phyloP scores from a whole-genome alignment of 2,113 vertebrate genomes.

The Morone saxatilis region DNA sequence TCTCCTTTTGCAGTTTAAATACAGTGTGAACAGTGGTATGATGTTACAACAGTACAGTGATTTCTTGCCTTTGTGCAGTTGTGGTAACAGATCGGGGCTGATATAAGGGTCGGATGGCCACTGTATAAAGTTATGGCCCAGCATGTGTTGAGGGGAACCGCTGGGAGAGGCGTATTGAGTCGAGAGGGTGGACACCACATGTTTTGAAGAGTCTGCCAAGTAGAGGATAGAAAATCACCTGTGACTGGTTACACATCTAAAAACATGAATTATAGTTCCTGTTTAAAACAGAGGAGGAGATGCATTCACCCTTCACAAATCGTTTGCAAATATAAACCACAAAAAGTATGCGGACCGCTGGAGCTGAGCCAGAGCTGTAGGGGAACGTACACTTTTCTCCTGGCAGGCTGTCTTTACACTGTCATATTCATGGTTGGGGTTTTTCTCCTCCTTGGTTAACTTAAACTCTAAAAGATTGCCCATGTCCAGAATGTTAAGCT shows the following conservation, averaged over 20 bases:
- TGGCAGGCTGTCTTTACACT: constrained; percentile 57
- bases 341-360: constrained; percentile 44
- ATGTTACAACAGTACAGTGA: constrained; percentile 36
- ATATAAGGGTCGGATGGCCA: constrained; percentile 32
- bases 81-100: constrained; percentile 45
- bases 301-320: constrained; percentile 62
- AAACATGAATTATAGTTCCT: constrained; percentile 67
- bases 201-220: constrained; percentile 60
- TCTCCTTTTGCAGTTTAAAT: constrained; percentile 38
- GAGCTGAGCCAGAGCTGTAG: constrained; percentile 46
- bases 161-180: background rate
- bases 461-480: constrained; percentile 36
- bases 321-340: constrained; percentile 56
- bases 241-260: constrained; percentile 76
- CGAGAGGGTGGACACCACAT: constrained; percentile 65
- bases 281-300: constrained; percentile 39
- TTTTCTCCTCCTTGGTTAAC: constrained; percentile 41
- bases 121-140: constrained; percentile 51
- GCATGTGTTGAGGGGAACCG: constrained; percentile 47
- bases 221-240: constrained; percentile 72
- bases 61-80: constrained; percentile 51
- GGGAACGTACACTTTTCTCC: constrained; percentile 35
- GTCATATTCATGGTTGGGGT: constrained; percentile 42
- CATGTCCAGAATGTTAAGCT: constrained; percentile 43
- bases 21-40: constrained; percentile 24